Conservation (phyloP, 1,140 invertebrate genomes). For the Drosophila albomicans region DNA sequence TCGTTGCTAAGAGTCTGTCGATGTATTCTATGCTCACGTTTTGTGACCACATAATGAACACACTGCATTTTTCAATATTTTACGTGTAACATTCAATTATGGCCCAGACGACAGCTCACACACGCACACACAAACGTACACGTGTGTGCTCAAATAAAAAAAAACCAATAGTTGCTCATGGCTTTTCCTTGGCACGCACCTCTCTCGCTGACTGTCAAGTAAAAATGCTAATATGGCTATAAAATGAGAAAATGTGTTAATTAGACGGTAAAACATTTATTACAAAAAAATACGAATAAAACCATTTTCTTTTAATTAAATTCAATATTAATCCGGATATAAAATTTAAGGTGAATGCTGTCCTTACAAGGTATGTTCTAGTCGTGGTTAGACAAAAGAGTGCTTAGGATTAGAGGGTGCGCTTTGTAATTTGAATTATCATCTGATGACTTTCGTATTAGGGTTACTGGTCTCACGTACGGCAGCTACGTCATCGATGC, state of each 20-base stretch:
- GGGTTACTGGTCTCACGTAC: slow-evolving; percentile 27
- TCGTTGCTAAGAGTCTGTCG: neutral
- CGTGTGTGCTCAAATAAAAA: slow-evolving; percentile 43
- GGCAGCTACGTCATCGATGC: slow-evolving; percentile 11
- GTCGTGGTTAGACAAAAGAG: neutral
- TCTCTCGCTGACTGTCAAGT: slow-evolving; percentile 12
- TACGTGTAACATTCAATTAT: slow-evolving; percentile 75
- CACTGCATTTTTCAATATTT: slow-evolving; percentile 58
- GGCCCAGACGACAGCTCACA: slow-evolving; percentile 32
- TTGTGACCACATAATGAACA: slow-evolving; percentile 20
- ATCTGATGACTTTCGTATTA: slow-evolving; percentile 66
- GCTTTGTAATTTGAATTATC: slow-evolving; percentile 65
- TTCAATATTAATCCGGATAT: neutral
- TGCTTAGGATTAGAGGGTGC: neutral
- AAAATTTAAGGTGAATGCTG: neutral
- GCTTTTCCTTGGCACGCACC: slow-evolving; percentile 17
- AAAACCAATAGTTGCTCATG: slow-evolving; percentile 11
- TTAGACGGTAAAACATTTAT: neutral
- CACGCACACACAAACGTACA: neutral
- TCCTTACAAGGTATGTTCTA: slow-evolving; percentile 8
- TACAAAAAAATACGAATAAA: neutral
- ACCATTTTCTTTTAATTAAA: neutral
- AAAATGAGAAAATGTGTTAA: neutral
- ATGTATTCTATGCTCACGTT: slow-evolving; percentile 28
- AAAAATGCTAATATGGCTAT: slow-evolving; percentile 40